Base-by-base conservation (phyloP, 1,140 invertebrate genomes). In the Arctopsyche grandis region DNA sequence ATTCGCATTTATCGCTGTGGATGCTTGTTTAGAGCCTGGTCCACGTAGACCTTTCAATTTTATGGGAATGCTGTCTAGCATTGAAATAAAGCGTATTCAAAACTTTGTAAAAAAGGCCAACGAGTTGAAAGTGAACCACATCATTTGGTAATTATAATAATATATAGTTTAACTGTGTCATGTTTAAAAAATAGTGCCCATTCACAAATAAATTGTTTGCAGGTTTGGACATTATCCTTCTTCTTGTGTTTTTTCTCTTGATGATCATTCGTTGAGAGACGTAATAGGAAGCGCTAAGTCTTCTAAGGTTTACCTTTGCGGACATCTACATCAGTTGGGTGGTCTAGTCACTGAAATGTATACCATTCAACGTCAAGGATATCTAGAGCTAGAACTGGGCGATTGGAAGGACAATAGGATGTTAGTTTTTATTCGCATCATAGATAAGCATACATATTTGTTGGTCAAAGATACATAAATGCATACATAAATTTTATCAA, bases 381-480 rank as follows among this genome's bases (percentile, higher is more conserved):
- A 92, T 84, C 87, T 97, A 75, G 97, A 98, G 88, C 87, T 98
- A 60, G 97, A 98, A 89, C 88, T 98, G 48, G 95, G 93, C 24
- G 97, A 98, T 89, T 98, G 96, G 96, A 98, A 96, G 88, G 94
- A 97, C 84, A 95, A 94, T 85, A 90, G 97, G 88, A 91, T 94
- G 94, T 95, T 90, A 90, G 89, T 87, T 80, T 70, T 58, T 26
- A 77, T 73, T 26, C 44, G 7, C 71, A n/a, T 38, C 7, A 3
- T 70, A 38, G 24, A 3, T 26, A 1, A 70, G 5, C 38, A 16
- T 5, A 22, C 29, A 7, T 38, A 7, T 24, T 22, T 66, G 21
- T 21, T 12, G 1, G 3, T 66, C 21, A 38, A 69, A 22, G 66
- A 24, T 24, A 10, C 5, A 5, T 5, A 12, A 69, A 22, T 22